A percentile compares a stretch with the other conserved stretches of the same genome.
phyloP scores from a whole-genome alignment of 2,888 invertebrate species.

The Drosophila phalerata region DNA sequence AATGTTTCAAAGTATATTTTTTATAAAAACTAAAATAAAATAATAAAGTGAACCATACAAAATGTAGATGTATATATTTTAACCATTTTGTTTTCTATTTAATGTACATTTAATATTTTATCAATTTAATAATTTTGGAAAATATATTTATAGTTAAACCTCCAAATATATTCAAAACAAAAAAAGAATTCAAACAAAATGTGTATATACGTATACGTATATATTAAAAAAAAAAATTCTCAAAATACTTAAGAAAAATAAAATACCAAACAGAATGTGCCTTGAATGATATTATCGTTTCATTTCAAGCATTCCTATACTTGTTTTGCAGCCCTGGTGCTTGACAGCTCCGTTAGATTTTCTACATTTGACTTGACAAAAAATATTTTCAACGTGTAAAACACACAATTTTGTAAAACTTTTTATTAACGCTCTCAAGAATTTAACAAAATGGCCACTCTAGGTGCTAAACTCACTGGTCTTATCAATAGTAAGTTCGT shows the following conservation, averaged over 20 bases:
- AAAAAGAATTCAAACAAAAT: no score
- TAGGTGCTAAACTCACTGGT: conserved; percentile 35
- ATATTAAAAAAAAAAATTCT: no score
- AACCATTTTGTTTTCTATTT: neutral
- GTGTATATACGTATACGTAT: no score
- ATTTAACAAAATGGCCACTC: conserved; percentile 43
- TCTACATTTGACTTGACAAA: conserved; percentile 4
- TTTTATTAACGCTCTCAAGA: neutral
- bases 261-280: neutral
- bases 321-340: conserved; percentile 5
- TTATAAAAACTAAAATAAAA: neutral
- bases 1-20: neutral
- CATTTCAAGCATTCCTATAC: conserved; percentile 24
- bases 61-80: neutral
- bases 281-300: conserved; percentile 11
- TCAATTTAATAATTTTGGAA: neutral
- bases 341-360: conserved; percentile 14
- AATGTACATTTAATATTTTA: neutral
- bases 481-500: conserved; percentile 55
- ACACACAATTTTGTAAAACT: conserved; percentile 8
- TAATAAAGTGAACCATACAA: neutral
- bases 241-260: neutral
- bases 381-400: conserved; percentile 24
- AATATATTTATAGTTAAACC: no score
- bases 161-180: no score